Evolutionary conservation across 1,140 invertebrate genomes (phyloP), one percentile per base, ranked within the genome.

Genomic region (Cephus cinctus): DNA sequence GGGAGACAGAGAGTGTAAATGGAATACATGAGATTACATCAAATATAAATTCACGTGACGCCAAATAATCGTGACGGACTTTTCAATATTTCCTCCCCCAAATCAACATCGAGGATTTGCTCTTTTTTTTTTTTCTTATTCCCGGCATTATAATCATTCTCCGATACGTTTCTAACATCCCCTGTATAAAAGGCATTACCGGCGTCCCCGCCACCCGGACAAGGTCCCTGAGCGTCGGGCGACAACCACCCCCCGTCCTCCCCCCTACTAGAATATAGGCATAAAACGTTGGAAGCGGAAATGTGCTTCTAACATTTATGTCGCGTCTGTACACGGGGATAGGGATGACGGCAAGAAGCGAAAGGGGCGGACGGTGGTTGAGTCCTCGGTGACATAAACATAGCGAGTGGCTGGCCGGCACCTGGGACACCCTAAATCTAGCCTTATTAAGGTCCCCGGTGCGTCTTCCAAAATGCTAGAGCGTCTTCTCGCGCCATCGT

Each of bases 391-490:
- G n/a, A 27, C 38, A 42, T 48, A 31, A 38, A 48, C 25, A 36
- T 31, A 31, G 39, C 25, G 32, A 21, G 43, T 11, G 31, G 38
- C 16, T 9, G 19, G 25, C 18, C 16, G 41, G 43, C 62, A 64
- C 56, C 61, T 66, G 61, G 50, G 61, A 50, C 54, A 35, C 49
- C 38, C 27, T 54, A 55, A 62, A 56, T 64, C 52, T 58, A 53
- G 32, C 51, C 52, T 63, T 54, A 54, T 61, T 65, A 58, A 60
- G 53, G 45, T 23, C 22, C 11, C 32, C 11, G n/a, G n/a, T n/a
- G n/a, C n/a, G n/a, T n/a, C n/a, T n/a, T n/a, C n/a, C n/a, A n/a
- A n/a, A n/a, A n/a, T n/a, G n/a, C n/a, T n/a, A n/a, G n/a, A n/a
- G 22, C 48, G 4, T 35, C 18, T 44, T 25, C 12, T 30, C 3